phyloP scores from a whole-genome alignment of 1,140 invertebrate genomes.

The Drosophila punjabiensis region DNA sequence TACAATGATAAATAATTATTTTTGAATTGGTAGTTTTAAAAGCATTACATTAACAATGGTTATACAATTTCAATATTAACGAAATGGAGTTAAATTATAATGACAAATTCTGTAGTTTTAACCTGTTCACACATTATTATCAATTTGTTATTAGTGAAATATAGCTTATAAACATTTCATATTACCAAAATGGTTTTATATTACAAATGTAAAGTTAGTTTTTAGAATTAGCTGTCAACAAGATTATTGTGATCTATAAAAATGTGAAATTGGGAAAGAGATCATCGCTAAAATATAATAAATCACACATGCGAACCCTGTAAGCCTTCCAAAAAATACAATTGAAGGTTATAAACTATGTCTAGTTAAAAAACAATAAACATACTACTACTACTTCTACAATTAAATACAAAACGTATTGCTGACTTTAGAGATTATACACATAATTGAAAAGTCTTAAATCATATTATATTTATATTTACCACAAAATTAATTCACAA shows the following conservation, averaged over 20 bases:
- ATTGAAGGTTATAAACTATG: too few species aligned
- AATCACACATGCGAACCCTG: too few species aligned
- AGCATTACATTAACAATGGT: too few species aligned
- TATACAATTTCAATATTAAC: too few species aligned
- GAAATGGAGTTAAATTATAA: background rate
- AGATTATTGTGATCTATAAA: background rate
- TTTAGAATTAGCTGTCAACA: background rate
- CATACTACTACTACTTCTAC: too few species aligned
- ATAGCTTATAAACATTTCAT: background rate
- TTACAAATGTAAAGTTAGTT: background rate
- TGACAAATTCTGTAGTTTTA: background rate
- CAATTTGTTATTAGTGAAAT: too few species aligned
- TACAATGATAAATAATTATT: too few species aligned
- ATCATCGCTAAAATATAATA: background rate
- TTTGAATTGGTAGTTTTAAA: too few species aligned
- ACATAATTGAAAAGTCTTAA: background rate
- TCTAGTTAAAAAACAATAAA: too few species aligned
- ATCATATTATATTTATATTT: background rate
- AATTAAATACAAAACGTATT: background rate
- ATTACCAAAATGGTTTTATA: background rate
- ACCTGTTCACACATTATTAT: background rate
- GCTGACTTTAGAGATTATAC: background rate
- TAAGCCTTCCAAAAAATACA: too few species aligned
- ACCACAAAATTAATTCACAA: background rate
- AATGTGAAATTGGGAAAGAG: background rate